Percentiles rank a stretch among this genome's conserved stretches.
Evolutionary conservation across 1,140 invertebrate genomes (phyloP).

Genomic region (Zaprionus gabonicus): DNA sequence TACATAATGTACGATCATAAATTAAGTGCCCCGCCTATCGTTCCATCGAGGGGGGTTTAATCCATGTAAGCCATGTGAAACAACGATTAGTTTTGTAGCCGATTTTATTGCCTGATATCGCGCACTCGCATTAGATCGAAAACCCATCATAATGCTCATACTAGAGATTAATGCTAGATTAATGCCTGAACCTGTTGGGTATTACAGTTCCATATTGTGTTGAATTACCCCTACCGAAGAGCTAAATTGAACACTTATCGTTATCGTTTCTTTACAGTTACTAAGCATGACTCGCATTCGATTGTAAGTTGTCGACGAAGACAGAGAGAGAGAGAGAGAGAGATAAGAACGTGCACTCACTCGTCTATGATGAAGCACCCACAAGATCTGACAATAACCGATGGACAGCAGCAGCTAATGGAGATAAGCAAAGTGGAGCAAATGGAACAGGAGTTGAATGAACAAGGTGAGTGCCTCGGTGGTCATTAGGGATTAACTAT

Average conservation of each 20-base stretch:
- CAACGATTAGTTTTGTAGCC: constrained; percentile 4
- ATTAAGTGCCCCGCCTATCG: neutral
- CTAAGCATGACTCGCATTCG: constrained; percentile 41
- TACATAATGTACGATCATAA: constrained; percentile 26
- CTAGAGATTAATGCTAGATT: constrained; percentile 11
- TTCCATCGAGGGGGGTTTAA: neutral
- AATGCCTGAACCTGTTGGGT: neutral
- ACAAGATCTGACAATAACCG: constrained; percentile 57
- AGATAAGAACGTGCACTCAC: constrained; percentile 22
- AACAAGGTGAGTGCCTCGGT: constrained; percentile 48
- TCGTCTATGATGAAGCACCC: constrained; percentile 65
- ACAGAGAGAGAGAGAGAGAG: neutral
- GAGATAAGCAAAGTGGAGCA: constrained; percentile 72
- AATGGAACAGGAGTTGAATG: constrained; percentile 69
- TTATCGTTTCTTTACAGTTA: constrained; percentile 57
- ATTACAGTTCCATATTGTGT: constrained; percentile 26
- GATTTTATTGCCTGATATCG: constrained; percentile 13
- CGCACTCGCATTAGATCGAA: constrained; percentile 13
- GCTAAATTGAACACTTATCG: constrained; percentile 54
- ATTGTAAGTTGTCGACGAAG: constrained; percentile 41
- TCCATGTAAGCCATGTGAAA: constrained; percentile 14
- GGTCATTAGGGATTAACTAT: neutral
- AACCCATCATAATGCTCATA: constrained; percentile 47
- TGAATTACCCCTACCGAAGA: constrained; percentile 2
- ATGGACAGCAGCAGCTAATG: constrained; percentile 71